These are phyloP conservation scores for Lichenostomus cassidix DNA, from an alignment of 2,113 vertebrate genomes.

Conservation along the genomic window DNA sequence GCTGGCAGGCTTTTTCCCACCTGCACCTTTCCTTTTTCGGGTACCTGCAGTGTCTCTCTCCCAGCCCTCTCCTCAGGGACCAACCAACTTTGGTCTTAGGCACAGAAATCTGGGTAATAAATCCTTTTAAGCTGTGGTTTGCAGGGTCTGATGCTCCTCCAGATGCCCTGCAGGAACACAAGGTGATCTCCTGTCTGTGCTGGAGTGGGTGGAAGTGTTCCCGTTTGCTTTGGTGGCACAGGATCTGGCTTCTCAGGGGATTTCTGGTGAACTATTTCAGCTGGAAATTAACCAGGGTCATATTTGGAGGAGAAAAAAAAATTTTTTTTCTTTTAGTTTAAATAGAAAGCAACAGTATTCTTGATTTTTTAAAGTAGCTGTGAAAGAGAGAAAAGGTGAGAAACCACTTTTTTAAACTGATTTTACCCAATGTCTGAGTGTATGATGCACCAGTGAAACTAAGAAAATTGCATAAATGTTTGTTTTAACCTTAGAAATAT, in stretches of 20 bases:
- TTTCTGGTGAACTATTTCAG: not conserved
- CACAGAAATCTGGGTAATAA: not conserved
- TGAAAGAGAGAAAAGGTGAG: not conserved
- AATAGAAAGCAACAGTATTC: not conserved
- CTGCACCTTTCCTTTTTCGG: fast-evolving
- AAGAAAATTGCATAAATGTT: not conserved
- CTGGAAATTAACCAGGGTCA: not conserved
- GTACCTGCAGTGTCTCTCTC: not conserved
- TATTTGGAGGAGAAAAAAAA: not conserved
- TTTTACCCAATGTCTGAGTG: not conserved
- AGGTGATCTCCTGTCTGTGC: not conserved
- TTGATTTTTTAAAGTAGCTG: not conserved
- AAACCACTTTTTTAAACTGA: not conserved
- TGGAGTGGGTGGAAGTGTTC: not conserved
- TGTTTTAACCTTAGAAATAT: not conserved
- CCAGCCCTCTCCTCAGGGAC: not conserved
- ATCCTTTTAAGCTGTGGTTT: not conserved
- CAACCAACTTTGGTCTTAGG: not conserved
- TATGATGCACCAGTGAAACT: not conserved
- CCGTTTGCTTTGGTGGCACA: fast-evolving
- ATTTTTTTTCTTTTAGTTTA: not conserved
- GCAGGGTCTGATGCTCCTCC: not conserved
- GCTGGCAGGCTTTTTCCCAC: not conserved
- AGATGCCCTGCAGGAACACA: not conserved
- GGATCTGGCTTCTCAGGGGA: not conserved